Evolutionary conservation across 1,140 invertebrate genomes (phyloP).

Genomic region (Phocides pigmalion): DNA sequence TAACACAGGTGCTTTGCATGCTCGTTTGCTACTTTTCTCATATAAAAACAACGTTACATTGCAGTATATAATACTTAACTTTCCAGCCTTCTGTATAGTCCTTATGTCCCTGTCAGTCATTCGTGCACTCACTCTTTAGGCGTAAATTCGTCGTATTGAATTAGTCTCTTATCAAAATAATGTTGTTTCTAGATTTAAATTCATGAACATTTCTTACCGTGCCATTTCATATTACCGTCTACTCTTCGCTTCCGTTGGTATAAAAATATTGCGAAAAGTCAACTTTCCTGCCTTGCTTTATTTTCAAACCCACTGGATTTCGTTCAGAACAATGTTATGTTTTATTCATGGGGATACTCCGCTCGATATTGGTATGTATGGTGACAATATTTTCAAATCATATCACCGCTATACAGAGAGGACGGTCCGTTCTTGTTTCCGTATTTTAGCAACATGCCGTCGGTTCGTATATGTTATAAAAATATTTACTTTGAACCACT

Average conservation of each 20-base stretch:
- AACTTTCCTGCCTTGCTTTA: conserved; percentile 31
- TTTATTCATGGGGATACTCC: conserved; percentile 24
- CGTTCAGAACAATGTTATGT: conserved; percentile 30
- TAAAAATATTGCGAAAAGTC: conserved; percentile 30
- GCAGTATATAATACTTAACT: background rate
- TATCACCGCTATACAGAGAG: conserved; percentile 4
- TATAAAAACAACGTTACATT: background rate
- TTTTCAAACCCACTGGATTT: conserved; percentile 28
- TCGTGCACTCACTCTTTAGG: background rate
- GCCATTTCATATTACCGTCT: conserved; percentile 16
- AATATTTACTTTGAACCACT: no score
- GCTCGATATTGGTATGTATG: conserved; percentile 26
- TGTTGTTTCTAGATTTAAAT: conserved; percentile 1
- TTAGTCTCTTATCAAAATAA: conserved; percentile 1
- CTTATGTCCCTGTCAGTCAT: background rate
- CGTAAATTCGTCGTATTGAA: background rate
- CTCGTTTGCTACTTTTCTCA: background rate
- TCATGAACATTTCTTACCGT: conserved; percentile 7
- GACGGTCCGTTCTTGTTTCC: background rate
- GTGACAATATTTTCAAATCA: conserved; percentile 34
- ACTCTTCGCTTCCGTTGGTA: conserved; percentile 13
- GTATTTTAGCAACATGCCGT: background rate
- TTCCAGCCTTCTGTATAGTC: background rate
- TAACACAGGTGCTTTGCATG: no score
- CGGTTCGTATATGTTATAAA: background rate